Base-by-base conservation (phyloP, 2,113 vertebrate genomes). In the Trogon melanurus region DNA sequence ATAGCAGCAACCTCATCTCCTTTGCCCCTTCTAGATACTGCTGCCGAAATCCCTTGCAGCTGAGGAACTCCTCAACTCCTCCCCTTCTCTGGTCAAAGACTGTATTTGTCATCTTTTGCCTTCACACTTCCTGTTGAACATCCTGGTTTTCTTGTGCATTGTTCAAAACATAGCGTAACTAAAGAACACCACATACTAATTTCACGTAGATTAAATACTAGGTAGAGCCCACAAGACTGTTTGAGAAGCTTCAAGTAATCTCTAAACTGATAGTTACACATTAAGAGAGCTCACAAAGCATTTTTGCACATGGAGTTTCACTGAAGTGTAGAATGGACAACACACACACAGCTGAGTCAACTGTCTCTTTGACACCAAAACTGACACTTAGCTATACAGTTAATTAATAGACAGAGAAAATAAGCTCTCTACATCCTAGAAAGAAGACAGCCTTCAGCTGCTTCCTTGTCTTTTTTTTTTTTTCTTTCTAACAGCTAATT, bases 81-180 rank as follows among this genome's bases (percentile, higher is more conserved):
- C 20, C 8, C 11, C 45, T 32, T 34, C 1, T 0, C 27, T 38
- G 32, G 25, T 4, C 82, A 82, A 56, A 38, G 75, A 22, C n/a
- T 0, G 0, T 4, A 16, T 10, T 12, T 36, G 7, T 10, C 13
- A 6, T 27, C 50, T 47, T 13, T 34, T 1, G 0, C 13, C 30
- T 26, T 38, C 54, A 20, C 6, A 2, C 20, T 34, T 76, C 20
- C 45, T 34, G 14, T 1, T n/a, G 17, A 64, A 18, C 11, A 2
- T 20, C 5, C 22, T 34, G 45, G 9, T 16, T 44, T 64, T 56
- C n/a, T 0, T 19, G 23, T 3, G 51, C 15, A 3, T 10, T 60
- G 34, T 0, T 1, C 62, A 92, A 69, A 64, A 48, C 19, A 16
- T 0, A 1, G 26, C 12, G 14, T 51, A 27, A 58, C 27, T 25